Evolutionary conservation across 2,797 vertebrate species (phyloP), one percentile per base, ranked within the genome.

Genomic region (Aldrovandia affinis): DNA sequence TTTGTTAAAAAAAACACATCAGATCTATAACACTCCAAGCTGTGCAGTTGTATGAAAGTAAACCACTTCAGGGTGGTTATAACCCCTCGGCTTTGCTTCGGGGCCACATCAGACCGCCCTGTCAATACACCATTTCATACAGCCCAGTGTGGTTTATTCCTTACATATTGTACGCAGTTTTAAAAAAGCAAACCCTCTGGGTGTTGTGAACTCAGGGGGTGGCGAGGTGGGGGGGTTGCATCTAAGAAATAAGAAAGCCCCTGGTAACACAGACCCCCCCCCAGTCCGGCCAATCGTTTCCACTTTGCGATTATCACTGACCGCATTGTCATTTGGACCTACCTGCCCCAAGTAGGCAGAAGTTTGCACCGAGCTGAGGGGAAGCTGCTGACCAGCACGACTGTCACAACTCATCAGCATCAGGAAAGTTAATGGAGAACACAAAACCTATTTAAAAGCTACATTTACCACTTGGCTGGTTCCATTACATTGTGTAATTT

Each of bases 391-490:
- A 96, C 94, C 95, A 87, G 92, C 92, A 95, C 95, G 93, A 91
- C 95, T 92, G 96, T 97, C 98, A 97, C 94, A 94, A 94, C 92
- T 96, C 91, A 98, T 99, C 97, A 98, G 95, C 92, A 86, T 98
- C 97, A 97, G 90, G 86, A 79, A 89, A 96, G 96, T 96, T 99
- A 98, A 98, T 96, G 96, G 97, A 96, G 96, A 98, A 93, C 96
- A 97, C 96, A 97, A 96, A 98, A 97, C 96, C 97, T 96, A 97
- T 98, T 99, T 97, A 98, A 98, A 97, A 97, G 96, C 96, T 97
- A 95, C 97, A 99, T 99, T 99, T 98, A 95, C 96, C 97, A 99
- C 97, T 99, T 97, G 97, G 96, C 97, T 98, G 97, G 94, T 98
- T 98, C 97, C 97, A 99, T 99, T 98, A 98, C 93, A 91, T 93